Conservation (phyloP, 2,888 invertebrate species). For the Hemaris fuciformis region DNA sequence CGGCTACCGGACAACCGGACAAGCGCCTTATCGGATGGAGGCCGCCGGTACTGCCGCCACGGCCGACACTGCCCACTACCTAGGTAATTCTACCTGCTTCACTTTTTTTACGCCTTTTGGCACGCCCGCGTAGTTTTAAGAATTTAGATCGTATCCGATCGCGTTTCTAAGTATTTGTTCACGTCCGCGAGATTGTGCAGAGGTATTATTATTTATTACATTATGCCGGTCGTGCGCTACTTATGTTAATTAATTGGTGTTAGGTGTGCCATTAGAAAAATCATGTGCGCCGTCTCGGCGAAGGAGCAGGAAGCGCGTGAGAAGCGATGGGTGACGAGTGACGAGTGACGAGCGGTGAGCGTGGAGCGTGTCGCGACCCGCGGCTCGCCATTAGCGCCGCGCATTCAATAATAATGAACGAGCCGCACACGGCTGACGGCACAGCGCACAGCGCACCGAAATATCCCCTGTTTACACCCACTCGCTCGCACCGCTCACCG, state of each 20-base stretch:
- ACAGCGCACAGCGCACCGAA: slow-evolving; percentile 58
- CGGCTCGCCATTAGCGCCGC: slow-evolving; percentile 72
- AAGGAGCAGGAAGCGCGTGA: not conserved
- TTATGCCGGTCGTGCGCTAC: not conserved
- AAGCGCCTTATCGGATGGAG: slow-evolving; percentile 65
- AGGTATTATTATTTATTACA: not conserved
- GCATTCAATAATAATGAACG: slow-evolving; percentile 81
- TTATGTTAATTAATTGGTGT: not conserved
- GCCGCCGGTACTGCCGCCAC: slow-evolving; percentile 31
- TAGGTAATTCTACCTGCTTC: slow-evolving; percentile 40
- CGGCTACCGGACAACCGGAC: slow-evolving; percentile 63
- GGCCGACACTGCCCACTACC: slow-evolving; percentile 33
- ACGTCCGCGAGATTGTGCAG: not conserved
- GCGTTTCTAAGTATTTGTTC: slow-evolving; percentile 1
- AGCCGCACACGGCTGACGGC: slow-evolving; percentile 49
- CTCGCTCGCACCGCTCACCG: slow-evolving; percentile 68
- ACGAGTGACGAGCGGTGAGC: not conserved
- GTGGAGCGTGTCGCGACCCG: slow-evolving; percentile 34
- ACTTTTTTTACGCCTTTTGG: slow-evolving; percentile 30
- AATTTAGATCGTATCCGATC: slow-evolving; percentile 9
- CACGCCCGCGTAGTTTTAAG: slow-evolving; percentile 11
- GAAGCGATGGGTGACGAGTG: not conserved
- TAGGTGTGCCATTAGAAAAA: not conserved
- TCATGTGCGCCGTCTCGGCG: not conserved
- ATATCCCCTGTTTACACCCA: slow-evolving; percentile 81